A percentile compares a stretch with the other conserved stretches of the same genome.
Conservation (phyloP, 2,888 invertebrate genomes). For the Drosophila neutralis region DNA sequence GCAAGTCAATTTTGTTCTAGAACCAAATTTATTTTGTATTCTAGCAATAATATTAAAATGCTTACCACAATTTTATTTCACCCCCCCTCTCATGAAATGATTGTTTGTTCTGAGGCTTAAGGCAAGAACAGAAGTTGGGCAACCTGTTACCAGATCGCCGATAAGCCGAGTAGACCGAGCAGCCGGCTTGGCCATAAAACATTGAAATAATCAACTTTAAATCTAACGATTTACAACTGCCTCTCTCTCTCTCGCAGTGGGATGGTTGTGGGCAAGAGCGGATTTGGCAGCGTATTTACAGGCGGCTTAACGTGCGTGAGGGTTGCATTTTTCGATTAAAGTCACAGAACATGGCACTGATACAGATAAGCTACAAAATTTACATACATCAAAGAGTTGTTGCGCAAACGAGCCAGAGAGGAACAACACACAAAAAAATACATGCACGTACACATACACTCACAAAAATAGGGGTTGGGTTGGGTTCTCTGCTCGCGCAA, state of each 20-base stretch:
- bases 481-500: slow-evolving; percentile 10
- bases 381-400: slow-evolving; percentile 69
- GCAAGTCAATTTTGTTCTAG: neutral
- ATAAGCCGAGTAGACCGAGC: slow-evolving; percentile 31
- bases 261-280: slow-evolving; percentile 40
- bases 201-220: slow-evolving; percentile 63
- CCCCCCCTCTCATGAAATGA: slow-evolving; percentile 12
- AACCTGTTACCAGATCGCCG: slow-evolving; percentile 59
- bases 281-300: slow-evolving; percentile 58
- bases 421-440: slow-evolving; percentile 15
- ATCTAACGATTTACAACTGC: slow-evolving; percentile 65
- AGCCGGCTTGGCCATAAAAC: slow-evolving; percentile 46
- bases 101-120: slow-evolving; percentile 47
- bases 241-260: neutral
- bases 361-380: slow-evolving; percentile 73
- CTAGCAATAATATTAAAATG: neutral
- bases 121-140: slow-evolving; percentile 35
- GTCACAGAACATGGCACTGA: slow-evolving; percentile 47
- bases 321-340: slow-evolving; percentile 73
- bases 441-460: slow-evolving; percentile 7
- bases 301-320: slow-evolving; percentile 56
- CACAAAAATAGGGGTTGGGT: slow-evolving; percentile 7
- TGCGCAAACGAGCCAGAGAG: slow-evolving; percentile 34
- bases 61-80: neutral
- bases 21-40: neutral